A percentile compares a stretch with the other conserved stretches of the same genome.
Evolutionary conservation across 2,888 invertebrate species (phyloP).

Genomic region (Ormyrus nitidulus): DNA sequence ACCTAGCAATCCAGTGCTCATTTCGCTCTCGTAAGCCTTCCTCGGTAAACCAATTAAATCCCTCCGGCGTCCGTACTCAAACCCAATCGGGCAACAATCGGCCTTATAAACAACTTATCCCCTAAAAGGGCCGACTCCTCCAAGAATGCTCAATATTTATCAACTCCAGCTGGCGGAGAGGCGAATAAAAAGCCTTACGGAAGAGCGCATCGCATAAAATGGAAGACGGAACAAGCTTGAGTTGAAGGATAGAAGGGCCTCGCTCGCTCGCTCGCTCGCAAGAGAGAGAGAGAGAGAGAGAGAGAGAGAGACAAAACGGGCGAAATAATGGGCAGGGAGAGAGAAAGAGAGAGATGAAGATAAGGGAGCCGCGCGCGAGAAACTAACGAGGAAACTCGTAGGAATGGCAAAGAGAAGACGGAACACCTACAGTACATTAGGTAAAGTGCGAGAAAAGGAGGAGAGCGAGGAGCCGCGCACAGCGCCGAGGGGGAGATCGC

Average conservation of each 20-base stretch:
- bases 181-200: no score
- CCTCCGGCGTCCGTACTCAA: no score
- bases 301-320: conserved; percentile 19
- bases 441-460: conserved; percentile 35
- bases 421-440: conserved; percentile 41
- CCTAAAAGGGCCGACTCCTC: no score
- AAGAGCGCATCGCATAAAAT: neutral
- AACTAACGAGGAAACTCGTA: conserved; percentile 54
- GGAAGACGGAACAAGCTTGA: conserved; percentile 17
- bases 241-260: conserved; percentile 10
- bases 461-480: neutral
- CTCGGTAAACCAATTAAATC: no score
- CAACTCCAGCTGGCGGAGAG: no score
- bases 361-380: conserved; percentile 52
- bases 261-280: neutral
- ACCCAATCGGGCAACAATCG: no score
- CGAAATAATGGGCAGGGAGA: conserved; percentile 31
- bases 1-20: no score
- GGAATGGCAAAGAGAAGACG: conserved; percentile 10
- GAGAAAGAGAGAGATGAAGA: conserved; percentile 51
- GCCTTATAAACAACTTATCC: no score
- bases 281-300: neutral
- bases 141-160: no score
- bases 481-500: neutral
- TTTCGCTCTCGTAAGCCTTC: no score